Percentiles rank a stretch among this genome's conserved stretches.
Conservation (phyloP, 2,888 invertebrate genomes). For the Cheilosia soror region DNA sequence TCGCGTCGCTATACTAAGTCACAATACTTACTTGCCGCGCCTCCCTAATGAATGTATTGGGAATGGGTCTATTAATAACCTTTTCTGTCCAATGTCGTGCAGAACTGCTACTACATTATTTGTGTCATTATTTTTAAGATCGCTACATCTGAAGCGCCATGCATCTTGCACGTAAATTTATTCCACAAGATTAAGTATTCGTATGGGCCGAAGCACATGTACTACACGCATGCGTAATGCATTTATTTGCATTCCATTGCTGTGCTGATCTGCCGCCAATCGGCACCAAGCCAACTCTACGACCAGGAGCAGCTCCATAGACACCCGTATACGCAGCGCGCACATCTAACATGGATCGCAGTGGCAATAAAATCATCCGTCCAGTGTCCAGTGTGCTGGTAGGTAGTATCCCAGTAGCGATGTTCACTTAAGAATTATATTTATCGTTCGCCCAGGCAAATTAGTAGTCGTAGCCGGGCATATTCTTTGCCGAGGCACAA, state of each 20-base stretch:
- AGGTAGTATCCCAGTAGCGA: slow-evolving; percentile 73
- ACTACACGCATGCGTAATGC: slow-evolving; percentile 71
- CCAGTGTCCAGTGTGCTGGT: slow-evolving; percentile 24
- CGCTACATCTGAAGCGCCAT: slow-evolving; percentile 3
- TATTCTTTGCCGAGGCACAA: slow-evolving; percentile 59
- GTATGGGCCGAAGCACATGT: slow-evolving; percentile 52
- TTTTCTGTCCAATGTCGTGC: background rate
- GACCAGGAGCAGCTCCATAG: slow-evolving; percentile 54
- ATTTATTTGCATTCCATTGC: slow-evolving; percentile 73
- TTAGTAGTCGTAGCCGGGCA: slow-evolving; percentile 72
- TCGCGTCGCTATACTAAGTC: no score
- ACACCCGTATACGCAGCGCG: slow-evolving; percentile 64
- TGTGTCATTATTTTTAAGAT: slow-evolving; percentile 11
- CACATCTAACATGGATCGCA: slow-evolving; percentile 74
- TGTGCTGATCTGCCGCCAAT: slow-evolving; percentile 68
- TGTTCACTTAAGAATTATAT: slow-evolving; percentile 76
- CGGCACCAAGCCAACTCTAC: slow-evolving; percentile 42
- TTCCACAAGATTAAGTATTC: slow-evolving; percentile 63
- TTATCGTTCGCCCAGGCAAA: slow-evolving; percentile 73
- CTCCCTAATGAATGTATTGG: background rate
- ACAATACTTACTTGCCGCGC: background rate
- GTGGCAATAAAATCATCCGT: slow-evolving; percentile 72
- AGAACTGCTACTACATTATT: slow-evolving; percentile 13
- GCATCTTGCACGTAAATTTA: slow-evolving; percentile 38
- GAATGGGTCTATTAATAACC: background rate